Base-by-base conservation (phyloP, 2,113 vertebrate genomes). In the Paradisaea rubra region DNA sequence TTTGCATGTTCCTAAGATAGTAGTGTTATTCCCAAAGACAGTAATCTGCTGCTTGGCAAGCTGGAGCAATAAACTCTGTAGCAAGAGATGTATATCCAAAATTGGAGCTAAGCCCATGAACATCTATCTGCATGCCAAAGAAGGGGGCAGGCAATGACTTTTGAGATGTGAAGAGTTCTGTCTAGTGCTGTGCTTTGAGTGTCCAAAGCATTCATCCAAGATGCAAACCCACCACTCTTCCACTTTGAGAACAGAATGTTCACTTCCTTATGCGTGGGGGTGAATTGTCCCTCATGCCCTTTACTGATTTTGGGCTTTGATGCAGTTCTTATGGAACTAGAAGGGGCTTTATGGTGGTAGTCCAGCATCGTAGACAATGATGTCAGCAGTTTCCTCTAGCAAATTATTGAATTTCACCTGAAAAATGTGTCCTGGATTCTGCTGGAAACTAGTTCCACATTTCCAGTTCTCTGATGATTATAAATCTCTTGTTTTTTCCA, bases 191-290 rank as follows among this genome's bases (percentile, higher is more conserved):
- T 41, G 31, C 42, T 93, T 61, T 77, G 45, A 41, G 11, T 57
- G 23, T 53, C 54, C 52, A 39, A 44, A 45, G 30, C 5, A 11
- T 19, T 92, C 33, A 56, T 22, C 47, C 69, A 68, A 56, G 27
- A 74, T 35, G 27, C 21, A 74, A 85, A 71, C 25, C 31, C 28
- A 74, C 17, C 13, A 23, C 25, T 10, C 17, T 37, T 54, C 56
- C 35, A 4, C 24, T 72, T 0, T 31, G 49, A 64, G n/a, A 84
- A 24, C 45, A 87, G 73, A 63, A 87, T 71, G 14, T 20, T 81
- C 0, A 4, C 5, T 33, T 76, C 22, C 14, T 74, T 74, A 28
- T 47, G 17, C 2, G 1, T 0, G 1, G 27, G 24, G 2, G 7
- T 49, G 17, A 52, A 35, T 16, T 27, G 9, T 84, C 7, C 41